These are phyloP conservation scores for Saccostrea echinata DNA, from an alignment of 1,140 invertebrate genomes.

Conservation along the genomic window DNA sequence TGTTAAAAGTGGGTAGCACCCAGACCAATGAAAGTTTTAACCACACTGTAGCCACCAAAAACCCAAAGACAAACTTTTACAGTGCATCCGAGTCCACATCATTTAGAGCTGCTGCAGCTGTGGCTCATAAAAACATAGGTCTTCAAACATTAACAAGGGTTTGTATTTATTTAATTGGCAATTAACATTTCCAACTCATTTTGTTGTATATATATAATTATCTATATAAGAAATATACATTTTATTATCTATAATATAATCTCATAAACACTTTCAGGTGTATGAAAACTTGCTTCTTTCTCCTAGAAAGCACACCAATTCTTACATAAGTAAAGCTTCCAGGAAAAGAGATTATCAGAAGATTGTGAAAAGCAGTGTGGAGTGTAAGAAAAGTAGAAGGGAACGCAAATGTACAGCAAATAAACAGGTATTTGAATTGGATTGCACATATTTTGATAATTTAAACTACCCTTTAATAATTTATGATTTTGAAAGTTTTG, in stretches of 20 bases:
- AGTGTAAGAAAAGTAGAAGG: too few relatives aligned
- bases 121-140: slow-evolving; percentile 49
- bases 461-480: too few relatives aligned
- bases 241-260: not conserved
- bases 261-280: not conserved
- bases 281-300: not conserved
- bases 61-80: not conserved
- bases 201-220: not conserved
- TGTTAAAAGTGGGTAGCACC: not conserved
- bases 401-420: not conserved
- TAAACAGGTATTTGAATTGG: too few relatives aligned
- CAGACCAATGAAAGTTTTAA: slow-evolving; percentile 36
- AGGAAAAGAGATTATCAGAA: not conserved
- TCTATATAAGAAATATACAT: not conserved
- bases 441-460: too few relatives aligned
- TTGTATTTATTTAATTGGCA: not conserved
- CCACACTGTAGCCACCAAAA: slow-evolving; percentile 14
- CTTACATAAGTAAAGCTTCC: not conserved
- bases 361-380: too few relatives aligned
- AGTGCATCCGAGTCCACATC: slow-evolving; percentile 4
- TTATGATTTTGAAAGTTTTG: too few relatives aligned
- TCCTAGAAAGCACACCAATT: too few relatives aligned
- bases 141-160: not conserved
- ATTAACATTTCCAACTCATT: too few relatives aligned
- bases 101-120: slow-evolving; percentile 27